Evolutionary conservation across 2,888 invertebrate species (phyloP), one percentile per base, ranked within the genome.

Genomic region (Sesia apiformis): DNA sequence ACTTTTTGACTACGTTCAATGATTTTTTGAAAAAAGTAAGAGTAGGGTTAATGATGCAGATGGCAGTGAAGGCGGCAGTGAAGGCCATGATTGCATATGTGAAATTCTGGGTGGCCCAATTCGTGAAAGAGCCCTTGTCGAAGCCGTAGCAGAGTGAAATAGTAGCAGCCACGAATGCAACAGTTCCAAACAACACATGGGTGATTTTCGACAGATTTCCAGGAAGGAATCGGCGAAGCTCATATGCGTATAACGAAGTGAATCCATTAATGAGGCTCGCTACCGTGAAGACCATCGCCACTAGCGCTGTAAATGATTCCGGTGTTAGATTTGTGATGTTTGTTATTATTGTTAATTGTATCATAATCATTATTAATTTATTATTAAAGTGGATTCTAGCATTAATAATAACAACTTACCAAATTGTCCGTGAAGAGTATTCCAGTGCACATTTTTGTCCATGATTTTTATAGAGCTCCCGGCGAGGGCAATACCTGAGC

Each of bases 211-310:
- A 74, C 7, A 78, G 51, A 54, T 71, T 79, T 3, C 64, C 65
- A 4, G 75, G 74, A 6, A 81, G 55, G 54, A 61, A 66, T 40
- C 60, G 66, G 4, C 79, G 66, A 6, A 76, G 61, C 56, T 81
- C 80, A 52, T 65, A 67, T 1, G 77, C 74, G 64, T 75, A 82
- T n/a, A 79, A 69, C 1, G 82, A 78, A 38, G 75, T 53, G 0
- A 78, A 23, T 0, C 82, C 82, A 51, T 78, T 82, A 52, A 82
- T 62, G n/a, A 82, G 61, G 51, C 76, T 68, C 38, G 73, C 73
- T 3, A 65, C 57, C n/a, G 81, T 81, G 57, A 80, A 80, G 5
- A 81, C 70, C 50, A 81, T 54, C 0, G 82, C 81, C n/a, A 78
- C 73, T 3, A 81, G 64, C n/a, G 63, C 81, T 80, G 71, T 39